phyloP scores from a whole-genome alignment of 1,140 invertebrate species.

The Nasonia giraulti region DNA sequence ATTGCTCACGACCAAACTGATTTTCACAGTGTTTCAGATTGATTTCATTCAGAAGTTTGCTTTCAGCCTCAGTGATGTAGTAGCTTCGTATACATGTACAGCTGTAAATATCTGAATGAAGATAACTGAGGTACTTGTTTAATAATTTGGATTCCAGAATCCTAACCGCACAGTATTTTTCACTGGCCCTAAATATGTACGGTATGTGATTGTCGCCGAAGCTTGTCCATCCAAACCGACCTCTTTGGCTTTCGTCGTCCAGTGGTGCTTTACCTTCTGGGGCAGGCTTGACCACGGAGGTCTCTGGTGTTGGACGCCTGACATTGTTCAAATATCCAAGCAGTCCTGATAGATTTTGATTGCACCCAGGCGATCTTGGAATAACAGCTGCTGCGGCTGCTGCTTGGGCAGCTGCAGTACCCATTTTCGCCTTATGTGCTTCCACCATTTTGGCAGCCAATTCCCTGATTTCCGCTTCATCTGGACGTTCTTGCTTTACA shows the following conservation, averaged over 20 bases:
- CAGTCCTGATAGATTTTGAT: slow-evolving; percentile 73
- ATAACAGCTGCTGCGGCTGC: slow-evolving; percentile 56
- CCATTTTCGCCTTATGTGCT: slow-evolving; percentile 85
- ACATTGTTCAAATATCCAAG: slow-evolving; percentile 75
- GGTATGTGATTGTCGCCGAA: slow-evolving; percentile 91
- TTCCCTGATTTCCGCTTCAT: slow-evolving; percentile 90
- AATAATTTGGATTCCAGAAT: slow-evolving; percentile 92
- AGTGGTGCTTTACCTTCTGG: slow-evolving; percentile 71
- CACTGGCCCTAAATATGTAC: slow-evolving; percentile 87
- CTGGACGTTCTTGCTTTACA: slow-evolving; percentile 88
- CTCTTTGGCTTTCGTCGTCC: slow-evolving; percentile 88
- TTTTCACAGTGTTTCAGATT: slow-evolving; percentile 93
- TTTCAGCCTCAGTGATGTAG: slow-evolving; percentile 93
- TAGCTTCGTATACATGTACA: slow-evolving; percentile 94
- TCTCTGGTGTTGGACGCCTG: slow-evolving; percentile 55
- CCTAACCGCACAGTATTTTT: slow-evolving; percentile 92
- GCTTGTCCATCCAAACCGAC: slow-evolving; percentile 92
- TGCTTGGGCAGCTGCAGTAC: slow-evolving; percentile 72
- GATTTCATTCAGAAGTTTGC: slow-evolving; percentile 93
- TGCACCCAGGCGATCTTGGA: slow-evolving; percentile 38
- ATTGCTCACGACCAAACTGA: slow-evolving; percentile 91
- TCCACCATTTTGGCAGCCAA: slow-evolving; percentile 90
- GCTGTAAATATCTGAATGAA: slow-evolving; percentile 88
- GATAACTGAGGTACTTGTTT: slow-evolving; percentile 88
- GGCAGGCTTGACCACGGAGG: slow-evolving; percentile 46